Base-by-base conservation (phyloP, 2,113 vertebrate species). In the Rhabdornis inornatus region DNA sequence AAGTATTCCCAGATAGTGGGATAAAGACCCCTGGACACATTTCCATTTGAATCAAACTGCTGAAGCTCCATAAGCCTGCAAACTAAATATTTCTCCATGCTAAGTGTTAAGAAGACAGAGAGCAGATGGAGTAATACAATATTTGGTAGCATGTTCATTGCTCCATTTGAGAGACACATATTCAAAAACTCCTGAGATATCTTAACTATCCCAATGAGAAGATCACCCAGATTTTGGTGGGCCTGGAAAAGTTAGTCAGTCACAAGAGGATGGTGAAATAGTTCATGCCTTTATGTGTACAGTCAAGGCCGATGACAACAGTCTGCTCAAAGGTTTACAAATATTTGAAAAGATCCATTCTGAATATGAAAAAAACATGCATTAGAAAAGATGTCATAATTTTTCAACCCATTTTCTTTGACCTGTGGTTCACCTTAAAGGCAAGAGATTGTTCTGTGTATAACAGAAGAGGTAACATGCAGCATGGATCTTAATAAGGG, bases 381-480 rank as follows among this genome's bases (percentile, higher is more conserved):
- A 1, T 74, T 64, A 60, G 55, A 55, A 71, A 84, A 60, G 6
- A 42, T 24, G 5, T 3, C 5, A 27, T 8, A 44, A 16, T 19
- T 83, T 91, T 78, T 78, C 61, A 92, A 47, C 14, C 6, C 1
- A 11, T 15, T 84, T 87, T 5, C 42, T 92, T 63, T 82, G 39
- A 45, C 11, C 30, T 42, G 6, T n/a, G 14, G 3, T 33, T 74
- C 25, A 39, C 50, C 39, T 59, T 33, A 55, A 78, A 66, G 33
- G 14, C 25, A 69, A 37, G 9, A 69, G 11, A 15, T 19, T 30
- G 6, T 23, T 61, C 33, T n/a, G 3, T 40, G 13, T 20, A 16
- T 1, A 2, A 37, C 30, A 64, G 30, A 66, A 66, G 13, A 50
- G 1, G 4, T 57, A 50, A 19, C 16, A 23, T 1, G 0, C 1